phyloP scores from a whole-genome alignment of 2,888 invertebrate species.

The Quadroppia sp. region DNA sequence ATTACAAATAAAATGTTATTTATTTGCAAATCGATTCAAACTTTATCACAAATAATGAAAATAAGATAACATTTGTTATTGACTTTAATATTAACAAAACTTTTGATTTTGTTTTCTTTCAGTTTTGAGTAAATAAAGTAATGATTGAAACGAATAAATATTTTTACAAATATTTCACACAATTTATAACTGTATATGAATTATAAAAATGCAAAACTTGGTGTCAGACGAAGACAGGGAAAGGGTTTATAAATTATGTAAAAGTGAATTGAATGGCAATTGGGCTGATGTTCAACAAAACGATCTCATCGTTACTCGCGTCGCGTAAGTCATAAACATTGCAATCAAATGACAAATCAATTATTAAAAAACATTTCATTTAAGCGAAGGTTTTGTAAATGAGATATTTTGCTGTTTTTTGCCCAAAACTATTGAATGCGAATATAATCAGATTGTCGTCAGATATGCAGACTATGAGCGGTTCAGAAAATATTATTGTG shows the following conservation, averaged over 20 bases:
- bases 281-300: neutral
- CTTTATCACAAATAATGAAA: too few species aligned
- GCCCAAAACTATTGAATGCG: neutral
- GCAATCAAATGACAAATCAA: neutral
- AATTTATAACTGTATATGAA: too few species aligned
- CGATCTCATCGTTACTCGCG: neutral
- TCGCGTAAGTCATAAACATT: neutral
- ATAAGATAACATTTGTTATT: too few species aligned
- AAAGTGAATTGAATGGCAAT: neutral
- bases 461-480: neutral
- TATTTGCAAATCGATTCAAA: too few species aligned
- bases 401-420: neutral
- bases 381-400: neutral
- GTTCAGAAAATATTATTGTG: neutral
- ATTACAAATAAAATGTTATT: too few species aligned
- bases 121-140: too few species aligned
- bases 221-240: too few species aligned
- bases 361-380: neutral
- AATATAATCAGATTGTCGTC: neutral
- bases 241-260: neutral
- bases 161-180: too few species aligned
- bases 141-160: too few species aligned
- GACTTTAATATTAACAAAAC: too few species aligned
- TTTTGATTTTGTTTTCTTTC: too few species aligned
- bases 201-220: too few species aligned